Base-by-base conservation (phyloP, 1,140 invertebrate genomes). In the Calephelis nemesis region DNA sequence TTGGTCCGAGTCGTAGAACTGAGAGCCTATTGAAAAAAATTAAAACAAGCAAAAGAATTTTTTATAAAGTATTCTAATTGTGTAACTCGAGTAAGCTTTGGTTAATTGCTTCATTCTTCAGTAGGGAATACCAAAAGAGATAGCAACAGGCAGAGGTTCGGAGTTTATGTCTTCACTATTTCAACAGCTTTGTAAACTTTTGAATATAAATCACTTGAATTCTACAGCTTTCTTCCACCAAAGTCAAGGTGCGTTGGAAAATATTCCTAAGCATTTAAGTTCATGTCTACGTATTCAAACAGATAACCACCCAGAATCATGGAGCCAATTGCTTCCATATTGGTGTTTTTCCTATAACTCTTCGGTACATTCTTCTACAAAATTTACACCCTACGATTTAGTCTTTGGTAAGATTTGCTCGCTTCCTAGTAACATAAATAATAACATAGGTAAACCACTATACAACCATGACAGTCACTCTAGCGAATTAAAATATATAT, bases 161-260 rank as follows among this genome's bases (percentile, higher is more conserved):
- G 68, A 69, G 12, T 67, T 67, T 52, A 7, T 71, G 11, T 67
- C 58, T 10, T 45, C 6, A 3, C 48, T 47, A 39, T 47, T 70
- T 11, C 39, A 76, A 71, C 62, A 76, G 70, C 63, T 76, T 63
- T 70, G 74, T 68, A 68, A 71, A 65, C 42, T 74, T 47, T 62
- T 76, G 12, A 8, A 69, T 45, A 73, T 76, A 45, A 69, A 72
- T 15, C 63, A 78, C 58, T 13, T 73, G 12, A 60, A 54, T 11
- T 69, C 74, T 49, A 74, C 76, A 6, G 70, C 72, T 12, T 76
- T 74, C 15, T 70, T 76, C 52, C 75, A 78, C n/a, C 47, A 77
- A 13, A 67, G 62, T 47, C 65, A 77, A 9, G 67, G 19, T 19
- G 19, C 63, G 13, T 54, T 74, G 49, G 74, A 76, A 58, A 72